Percentiles rank a stretch among this genome's conserved stretches.
Conservation (phyloP, 2,113 vertebrate genomes). For the Pelobates fuscus region DNA sequence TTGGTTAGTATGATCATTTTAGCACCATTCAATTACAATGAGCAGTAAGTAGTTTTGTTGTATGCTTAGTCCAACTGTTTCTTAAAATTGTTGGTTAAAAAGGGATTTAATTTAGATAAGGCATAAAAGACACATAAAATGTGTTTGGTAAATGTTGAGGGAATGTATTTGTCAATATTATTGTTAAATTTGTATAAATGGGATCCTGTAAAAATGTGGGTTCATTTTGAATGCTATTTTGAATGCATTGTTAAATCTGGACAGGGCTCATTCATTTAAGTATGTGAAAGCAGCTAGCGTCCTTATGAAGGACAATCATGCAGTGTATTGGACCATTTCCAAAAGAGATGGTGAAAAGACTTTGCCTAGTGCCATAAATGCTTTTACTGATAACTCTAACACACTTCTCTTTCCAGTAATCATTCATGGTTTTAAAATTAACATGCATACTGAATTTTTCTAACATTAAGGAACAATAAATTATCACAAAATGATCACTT, state of each 20-base stretch:
- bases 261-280: slow-evolving; percentile 9
- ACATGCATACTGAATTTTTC: background rate
- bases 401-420: background rate
- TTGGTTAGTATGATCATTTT: too few relatives aligned
- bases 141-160: background rate
- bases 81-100: too few relatives aligned
- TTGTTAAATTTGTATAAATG: background rate
- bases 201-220: slow-evolving; percentile 1
- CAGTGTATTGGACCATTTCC: background rate
- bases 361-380: slow-evolving; percentile 2
- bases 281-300: slow-evolving; percentile 22
- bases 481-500: background rate
- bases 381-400: slow-evolving; percentile 2
- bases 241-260: slow-evolving; percentile 15
- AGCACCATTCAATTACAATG: too few relatives aligned
- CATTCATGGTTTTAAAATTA: background rate
- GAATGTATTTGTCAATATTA: background rate
- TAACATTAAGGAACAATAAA: background rate
- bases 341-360: background rate
- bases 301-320: slow-evolving; percentile 19
- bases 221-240: background rate
- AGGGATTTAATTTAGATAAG: too few relatives aligned
- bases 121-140: too few relatives aligned
- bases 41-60: too few relatives aligned
- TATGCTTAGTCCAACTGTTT: too few relatives aligned